Evolutionary conservation across 2,797 vertebrate genomes (phyloP), one percentile per base, ranked within the genome.

Genomic region (Yasuhikotakia modesta): DNA sequence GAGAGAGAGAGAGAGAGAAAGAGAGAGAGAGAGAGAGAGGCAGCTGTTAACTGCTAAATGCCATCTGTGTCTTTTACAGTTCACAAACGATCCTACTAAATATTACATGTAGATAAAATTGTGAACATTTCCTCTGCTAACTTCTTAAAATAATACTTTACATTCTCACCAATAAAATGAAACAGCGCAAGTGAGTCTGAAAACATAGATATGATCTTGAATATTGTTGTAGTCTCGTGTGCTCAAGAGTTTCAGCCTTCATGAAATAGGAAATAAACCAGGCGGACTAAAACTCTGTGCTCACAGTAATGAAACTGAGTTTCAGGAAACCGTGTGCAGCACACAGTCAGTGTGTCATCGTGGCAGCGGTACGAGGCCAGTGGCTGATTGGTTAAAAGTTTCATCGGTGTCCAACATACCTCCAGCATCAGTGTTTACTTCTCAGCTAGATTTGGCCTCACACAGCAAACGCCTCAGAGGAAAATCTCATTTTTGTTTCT

Each of bases 361-460:
- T 66, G 21, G 63, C 48, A 66, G 32, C 73, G 27, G 32, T 39
- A 65, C 30, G 52, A 39, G 60, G n/a, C 12, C 12, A 10, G 10
- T 16, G 60, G 46, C 14, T 74, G 8, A 65, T 65, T 74, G 50
- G 48, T 4, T 65, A 53, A 50, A 74, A 43, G 73, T 19, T 55
- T 66, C n/a, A 30, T 16, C 35, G 27, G 50, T 0, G 6, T 39
- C 64, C 73, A 75, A 55, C 58, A 45, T 21, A 66, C 52, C 69
- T 58, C 35, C 52, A 58, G 35, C 27, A 35, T 61, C 17, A 10
- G 12, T 43, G 73, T 43, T 75, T 65, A 55, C 8, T 30, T 57
- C 73, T 55, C 63, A 14, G 63, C n/a, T 66, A 63, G 22, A 75
- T 75, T 13, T 35, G 35, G 63, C 48, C 55, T 52, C 48, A 75